Conservation (phyloP, 2,797 vertebrate species). For the Epinephelus malabaricus region DNA sequence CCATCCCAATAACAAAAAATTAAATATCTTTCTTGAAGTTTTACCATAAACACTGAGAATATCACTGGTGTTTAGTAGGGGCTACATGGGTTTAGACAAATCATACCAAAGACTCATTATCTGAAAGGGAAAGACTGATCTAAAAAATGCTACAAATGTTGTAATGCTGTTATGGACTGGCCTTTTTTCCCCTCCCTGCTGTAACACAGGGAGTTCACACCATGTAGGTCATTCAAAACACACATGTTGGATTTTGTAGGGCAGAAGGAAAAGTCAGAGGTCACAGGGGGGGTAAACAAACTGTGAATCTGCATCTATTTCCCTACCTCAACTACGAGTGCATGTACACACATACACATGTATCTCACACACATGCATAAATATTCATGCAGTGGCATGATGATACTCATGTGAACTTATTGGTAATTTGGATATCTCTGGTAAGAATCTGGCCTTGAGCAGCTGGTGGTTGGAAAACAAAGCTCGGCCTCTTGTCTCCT, state of each 20-base stretch:
- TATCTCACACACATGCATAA: conserved; percentile 1
- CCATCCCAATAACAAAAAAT: too few species aligned
- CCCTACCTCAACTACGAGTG: conserved; percentile 10
- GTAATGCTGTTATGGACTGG: background rate
- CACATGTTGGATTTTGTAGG: conserved; percentile 42
- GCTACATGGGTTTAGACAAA: background rate
- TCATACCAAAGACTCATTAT: background rate
- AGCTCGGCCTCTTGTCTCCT: background rate
- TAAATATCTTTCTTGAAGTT: background rate
- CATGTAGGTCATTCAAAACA: conserved; percentile 40
- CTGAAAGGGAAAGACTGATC: background rate
- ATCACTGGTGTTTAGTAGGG: background rate
- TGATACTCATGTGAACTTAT: conserved; percentile 10
- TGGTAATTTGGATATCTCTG: conserved; percentile 18
- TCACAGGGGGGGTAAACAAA: conserved; percentile 62
- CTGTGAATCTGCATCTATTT: conserved; percentile 61
- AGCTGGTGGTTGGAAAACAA: conserved; percentile 31
- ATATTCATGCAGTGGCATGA: conserved; percentile 1
- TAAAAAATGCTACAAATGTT: too few species aligned
- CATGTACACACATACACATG: conserved; percentile 22
- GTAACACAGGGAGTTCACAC: background rate
- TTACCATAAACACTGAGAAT: background rate
- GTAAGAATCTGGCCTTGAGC: conserved; percentile 29
- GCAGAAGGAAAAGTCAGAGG: conserved; percentile 58
- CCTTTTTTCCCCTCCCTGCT: background rate